Conservation (phyloP, 2,797 vertebrate genomes). For the Salmo trutta region DNA sequence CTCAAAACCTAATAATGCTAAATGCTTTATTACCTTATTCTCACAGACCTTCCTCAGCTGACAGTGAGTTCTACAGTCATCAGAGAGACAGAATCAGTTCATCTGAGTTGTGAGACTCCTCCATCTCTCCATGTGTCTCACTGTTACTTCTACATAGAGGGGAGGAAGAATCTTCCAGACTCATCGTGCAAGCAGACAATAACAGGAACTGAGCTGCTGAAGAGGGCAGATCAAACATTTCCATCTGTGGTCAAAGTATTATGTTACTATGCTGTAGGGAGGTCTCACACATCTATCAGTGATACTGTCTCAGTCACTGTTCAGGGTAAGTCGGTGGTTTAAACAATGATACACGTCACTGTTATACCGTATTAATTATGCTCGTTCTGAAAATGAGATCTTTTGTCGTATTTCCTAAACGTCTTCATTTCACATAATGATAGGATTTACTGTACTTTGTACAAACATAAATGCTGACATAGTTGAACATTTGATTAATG, state of each 20-base stretch:
- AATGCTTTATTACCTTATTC: neutral
- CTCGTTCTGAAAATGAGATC: too few relatives aligned
- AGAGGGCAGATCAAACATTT: neutral
- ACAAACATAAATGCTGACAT: neutral
- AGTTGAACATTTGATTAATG: neutral
- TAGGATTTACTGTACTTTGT: neutral
- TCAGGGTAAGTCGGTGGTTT: neutral
- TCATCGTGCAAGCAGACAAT: too few relatives aligned
- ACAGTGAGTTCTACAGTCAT: neutral
- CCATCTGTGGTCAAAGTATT: too few relatives aligned
- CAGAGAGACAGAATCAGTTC: neutral
- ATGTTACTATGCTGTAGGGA: too few relatives aligned
- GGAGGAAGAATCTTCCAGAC: too few relatives aligned
- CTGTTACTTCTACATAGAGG: slow-evolving; percentile 35
- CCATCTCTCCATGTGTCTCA: neutral
- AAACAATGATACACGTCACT: too few relatives aligned
- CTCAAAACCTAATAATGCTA: neutral
- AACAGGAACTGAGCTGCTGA: too few relatives aligned
- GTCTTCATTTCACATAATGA: neutral
- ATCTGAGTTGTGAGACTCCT: neutral
- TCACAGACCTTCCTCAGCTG: slow-evolving; percentile 16
- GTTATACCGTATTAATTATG: too few relatives aligned
- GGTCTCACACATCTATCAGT: slow-evolving; percentile 13
- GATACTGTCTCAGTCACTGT: neutral
- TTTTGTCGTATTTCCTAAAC: neutral